phyloP scores from a whole-genome alignment of 2,113 vertebrate genomes.

The Rafetus swinhoei region DNA sequence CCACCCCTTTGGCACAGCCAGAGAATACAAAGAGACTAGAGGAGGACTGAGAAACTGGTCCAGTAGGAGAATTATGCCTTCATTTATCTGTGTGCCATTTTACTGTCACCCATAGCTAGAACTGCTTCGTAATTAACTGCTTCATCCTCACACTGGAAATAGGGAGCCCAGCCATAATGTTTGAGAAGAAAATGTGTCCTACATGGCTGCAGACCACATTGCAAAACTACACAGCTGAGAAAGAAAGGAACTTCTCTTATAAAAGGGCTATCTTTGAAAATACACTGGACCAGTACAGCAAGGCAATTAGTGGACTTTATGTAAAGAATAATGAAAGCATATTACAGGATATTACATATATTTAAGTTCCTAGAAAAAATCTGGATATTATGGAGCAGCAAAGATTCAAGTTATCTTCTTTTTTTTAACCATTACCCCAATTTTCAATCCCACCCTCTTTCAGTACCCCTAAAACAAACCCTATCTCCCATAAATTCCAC shows the following conservation, averaged over 20 bases:
- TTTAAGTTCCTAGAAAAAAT: neutral
- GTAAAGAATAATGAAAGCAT: neutral
- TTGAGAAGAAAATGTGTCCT: slow-evolving; percentile 15
- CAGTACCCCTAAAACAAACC: neutral
- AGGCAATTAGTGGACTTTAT: neutral
- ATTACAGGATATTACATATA: neutral
- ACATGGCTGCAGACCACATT: slow-evolving; percentile 11
- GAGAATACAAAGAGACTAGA: neutral
- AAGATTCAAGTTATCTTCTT: neutral
- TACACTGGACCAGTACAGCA: neutral
- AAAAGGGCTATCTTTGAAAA: neutral
- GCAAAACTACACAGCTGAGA: slow-evolving; percentile 4
- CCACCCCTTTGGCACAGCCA: neutral
- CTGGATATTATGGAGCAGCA: too few species aligned
- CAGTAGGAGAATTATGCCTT: neutral
- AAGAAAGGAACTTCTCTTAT: neutral
- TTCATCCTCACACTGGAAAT: slow-evolving; percentile 13
- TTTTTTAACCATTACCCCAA: neutral
- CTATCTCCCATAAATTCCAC: neutral
- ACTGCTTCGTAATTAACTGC: slow-evolving; percentile 38
- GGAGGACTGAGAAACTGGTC: slow-evolving; percentile 12
- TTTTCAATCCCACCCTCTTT: neutral
- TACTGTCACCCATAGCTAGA: neutral
- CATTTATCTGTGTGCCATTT: neutral
- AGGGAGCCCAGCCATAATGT: neutral